Evolutionary conservation across 2,888 invertebrate species (phyloP).

Genomic region (Sympetrum striolatum): DNA sequence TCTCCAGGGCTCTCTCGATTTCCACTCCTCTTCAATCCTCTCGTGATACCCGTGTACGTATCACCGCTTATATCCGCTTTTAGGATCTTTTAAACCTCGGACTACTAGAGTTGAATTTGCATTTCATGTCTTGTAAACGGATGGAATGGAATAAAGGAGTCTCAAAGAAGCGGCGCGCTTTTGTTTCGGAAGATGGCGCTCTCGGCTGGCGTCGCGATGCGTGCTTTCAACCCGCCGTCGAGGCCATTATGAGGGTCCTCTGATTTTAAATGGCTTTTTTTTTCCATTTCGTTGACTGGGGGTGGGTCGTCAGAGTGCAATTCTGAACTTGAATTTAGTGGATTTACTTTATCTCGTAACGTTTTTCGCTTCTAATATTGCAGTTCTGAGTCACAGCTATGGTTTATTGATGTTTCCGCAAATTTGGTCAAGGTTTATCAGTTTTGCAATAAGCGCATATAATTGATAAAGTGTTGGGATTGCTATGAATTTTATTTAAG

Average conservation of each 20-base stretch:
- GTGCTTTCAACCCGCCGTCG: background rate
- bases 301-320: no score
- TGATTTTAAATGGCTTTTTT: no score
- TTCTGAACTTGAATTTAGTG: no score
- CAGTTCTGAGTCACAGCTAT: no score
- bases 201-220: background rate
- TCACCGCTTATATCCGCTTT: conserved; percentile 31
- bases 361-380: no score
- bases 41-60: conserved; percentile 30
- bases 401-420: no score
- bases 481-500: no score
- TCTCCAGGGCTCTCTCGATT: background rate
- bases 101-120: conserved; percentile 6
- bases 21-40: background rate
- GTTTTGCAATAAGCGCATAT: no score
- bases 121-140: conserved; percentile 22
- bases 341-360: no score
- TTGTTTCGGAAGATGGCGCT: background rate
- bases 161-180: background rate
- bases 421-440: no score
- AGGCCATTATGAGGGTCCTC: background rate
- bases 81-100: conserved; percentile 32
- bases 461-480: no score
- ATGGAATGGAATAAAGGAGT: background rate
- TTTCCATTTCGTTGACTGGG: no score